Conservation (phyloP, 2,888 invertebrate species). For the Tanytarsus gracilentus region DNA sequence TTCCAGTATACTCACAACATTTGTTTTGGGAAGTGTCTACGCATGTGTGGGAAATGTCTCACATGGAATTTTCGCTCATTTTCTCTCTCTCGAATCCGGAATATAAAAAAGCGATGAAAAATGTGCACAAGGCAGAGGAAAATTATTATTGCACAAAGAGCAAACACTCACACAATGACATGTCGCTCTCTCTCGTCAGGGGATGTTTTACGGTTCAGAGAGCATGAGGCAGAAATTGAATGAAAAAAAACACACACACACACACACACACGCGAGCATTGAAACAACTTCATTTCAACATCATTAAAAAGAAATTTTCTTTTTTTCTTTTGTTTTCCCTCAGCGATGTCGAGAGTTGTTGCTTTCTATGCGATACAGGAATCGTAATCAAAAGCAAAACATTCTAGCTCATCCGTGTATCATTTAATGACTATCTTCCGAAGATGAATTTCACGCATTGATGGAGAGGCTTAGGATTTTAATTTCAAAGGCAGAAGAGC, state of each 20-base stretch:
- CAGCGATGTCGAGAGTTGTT: not conserved
- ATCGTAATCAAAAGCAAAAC: too few species aligned
- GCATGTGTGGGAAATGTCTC: too few species aligned
- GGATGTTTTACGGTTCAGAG: conserved; percentile 10
- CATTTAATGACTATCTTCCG: conserved; percentile 19
- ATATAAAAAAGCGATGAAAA: not conserved
- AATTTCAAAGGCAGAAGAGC: too few species aligned
- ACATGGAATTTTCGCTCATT: too few species aligned
- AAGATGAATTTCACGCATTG: not conserved
- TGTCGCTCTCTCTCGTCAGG: not conserved
- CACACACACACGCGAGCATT: too few species aligned
- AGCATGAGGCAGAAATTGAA: conserved; percentile 4
- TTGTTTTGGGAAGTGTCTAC: too few species aligned
- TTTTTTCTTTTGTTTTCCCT: not conserved
- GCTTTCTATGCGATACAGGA: too few species aligned
- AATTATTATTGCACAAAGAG: too few species aligned
- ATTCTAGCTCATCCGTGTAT: conserved; percentile 4
- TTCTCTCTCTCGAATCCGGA: too few species aligned
- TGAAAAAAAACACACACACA: not conserved
- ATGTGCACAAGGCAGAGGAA: not conserved
- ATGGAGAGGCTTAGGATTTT: too few species aligned
- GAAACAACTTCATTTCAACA: not conserved
- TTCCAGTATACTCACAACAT: too few species aligned
- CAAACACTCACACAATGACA: not conserved
- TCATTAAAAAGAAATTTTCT: not conserved